Percentiles rank a stretch among this genome's conserved stretches.
Conservation (phyloP, 64 coral and sea anemone species). For the Actinia tenebrosa region DNA sequence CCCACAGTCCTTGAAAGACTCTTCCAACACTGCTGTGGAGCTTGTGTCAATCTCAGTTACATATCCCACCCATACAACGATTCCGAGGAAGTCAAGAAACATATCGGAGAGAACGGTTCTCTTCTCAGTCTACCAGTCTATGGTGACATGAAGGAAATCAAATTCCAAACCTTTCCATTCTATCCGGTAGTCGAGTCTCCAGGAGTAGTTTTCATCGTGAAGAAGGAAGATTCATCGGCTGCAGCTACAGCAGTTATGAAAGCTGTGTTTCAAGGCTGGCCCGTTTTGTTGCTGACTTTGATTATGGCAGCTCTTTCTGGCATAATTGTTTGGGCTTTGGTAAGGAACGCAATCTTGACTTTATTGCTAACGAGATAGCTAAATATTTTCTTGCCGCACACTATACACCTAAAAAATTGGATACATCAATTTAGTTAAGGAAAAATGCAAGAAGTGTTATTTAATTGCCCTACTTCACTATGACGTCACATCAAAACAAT, state of each 20-base stretch:
- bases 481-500: too few relatives aligned
- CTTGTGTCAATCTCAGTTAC: constrained; percentile 64
- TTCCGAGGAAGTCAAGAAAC: constrained; percentile 88
- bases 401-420: too few relatives aligned
- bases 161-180: constrained; percentile 80
- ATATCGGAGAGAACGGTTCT: constrained; percentile 60
- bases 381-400: too few relatives aligned
- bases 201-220: constrained; percentile 93
- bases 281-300: constrained; percentile 82
- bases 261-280: constrained; percentile 98
- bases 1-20: constrained; percentile 57
- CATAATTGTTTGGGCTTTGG: constrained; percentile 97
- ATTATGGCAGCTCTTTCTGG: constrained; percentile 96
- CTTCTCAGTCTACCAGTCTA: constrained; percentile 88
- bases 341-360: constrained; percentile 22
- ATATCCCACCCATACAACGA: constrained; percentile 58
- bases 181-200: constrained; percentile 94
- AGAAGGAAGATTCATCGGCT: constrained; percentile 81
- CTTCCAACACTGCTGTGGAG: constrained; percentile 65
- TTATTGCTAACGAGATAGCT: too few relatives aligned
- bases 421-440: too few relatives aligned
- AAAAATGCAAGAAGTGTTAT: background rate
- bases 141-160: constrained; percentile 93
- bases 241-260: constrained; percentile 96
- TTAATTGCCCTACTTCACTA: too few relatives aligned